Conservation (phyloP, 2,113 vertebrate genomes). For the Xiphophorus couchianus region DNA sequence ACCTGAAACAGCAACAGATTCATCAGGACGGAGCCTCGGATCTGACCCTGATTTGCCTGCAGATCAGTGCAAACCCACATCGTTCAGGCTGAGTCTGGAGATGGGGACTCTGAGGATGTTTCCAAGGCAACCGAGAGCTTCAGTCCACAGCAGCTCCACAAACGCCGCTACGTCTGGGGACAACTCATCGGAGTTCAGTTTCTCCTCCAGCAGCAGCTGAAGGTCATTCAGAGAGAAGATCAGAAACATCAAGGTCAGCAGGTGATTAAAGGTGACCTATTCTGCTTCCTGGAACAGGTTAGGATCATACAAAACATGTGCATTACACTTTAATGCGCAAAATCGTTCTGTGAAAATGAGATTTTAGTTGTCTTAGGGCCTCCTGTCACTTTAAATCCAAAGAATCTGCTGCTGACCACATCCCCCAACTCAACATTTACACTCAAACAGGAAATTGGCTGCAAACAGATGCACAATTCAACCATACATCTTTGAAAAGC, state of each 20-base stretch:
- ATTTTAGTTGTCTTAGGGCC: too few relatives aligned
- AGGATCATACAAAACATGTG: too few relatives aligned
- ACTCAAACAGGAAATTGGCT: too few relatives aligned
- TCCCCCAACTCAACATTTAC: too few relatives aligned
- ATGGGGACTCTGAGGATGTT: constrained; percentile 73
- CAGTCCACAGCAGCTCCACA: constrained; percentile 87
- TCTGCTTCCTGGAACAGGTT: too few relatives aligned
- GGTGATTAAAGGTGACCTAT: background rate
- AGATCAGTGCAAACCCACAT: constrained; percentile 66
- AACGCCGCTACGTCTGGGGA: constrained; percentile 83
- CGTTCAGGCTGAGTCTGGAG: constrained; percentile 82
- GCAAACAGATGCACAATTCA: too few relatives aligned
- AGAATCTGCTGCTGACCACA: too few relatives aligned
- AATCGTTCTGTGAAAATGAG: too few relatives aligned
- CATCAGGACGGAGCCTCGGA: background rate
- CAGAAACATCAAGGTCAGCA: background rate
- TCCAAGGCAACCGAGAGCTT: constrained; percentile 82
- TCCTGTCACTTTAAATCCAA: too few relatives aligned
- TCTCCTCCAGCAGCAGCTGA: constrained; percentile 86
- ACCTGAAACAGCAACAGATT: constrained; percentile 68
- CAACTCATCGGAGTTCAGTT: constrained; percentile 69
- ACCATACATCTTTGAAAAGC: too few relatives aligned
- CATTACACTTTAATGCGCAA: too few relatives aligned
- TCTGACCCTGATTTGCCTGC: background rate
- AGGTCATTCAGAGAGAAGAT: constrained; percentile 29